These are phyloP conservation scores for Percopsis transmontana DNA, from an alignment of 2,113 vertebrate genomes.

Conservation along the genomic window DNA sequence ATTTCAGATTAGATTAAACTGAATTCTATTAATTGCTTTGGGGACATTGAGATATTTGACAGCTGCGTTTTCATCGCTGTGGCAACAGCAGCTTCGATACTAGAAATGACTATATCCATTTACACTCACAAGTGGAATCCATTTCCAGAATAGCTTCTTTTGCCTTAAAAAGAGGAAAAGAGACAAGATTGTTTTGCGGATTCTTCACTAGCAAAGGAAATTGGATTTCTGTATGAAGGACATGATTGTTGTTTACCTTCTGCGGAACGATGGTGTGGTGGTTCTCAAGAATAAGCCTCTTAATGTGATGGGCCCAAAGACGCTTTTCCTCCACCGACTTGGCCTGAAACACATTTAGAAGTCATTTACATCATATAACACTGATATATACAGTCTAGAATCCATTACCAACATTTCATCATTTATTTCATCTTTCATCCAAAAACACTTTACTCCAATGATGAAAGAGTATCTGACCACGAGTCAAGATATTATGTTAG, in stretches of 20 bases:
- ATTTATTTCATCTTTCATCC: too few species aligned
- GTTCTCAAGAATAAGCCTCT: constrained; percentile 95
- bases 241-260: constrained; percentile 75
- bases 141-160: constrained; percentile 92
- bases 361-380: not conserved
- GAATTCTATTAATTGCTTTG: too few species aligned
- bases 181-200: not conserved
- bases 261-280: constrained; percentile 91
- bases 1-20: not conserved
- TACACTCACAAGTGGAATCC: constrained; percentile 87
- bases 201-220: not conserved
- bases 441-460: too few species aligned
- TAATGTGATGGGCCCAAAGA: constrained; percentile 92
- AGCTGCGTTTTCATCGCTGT: constrained; percentile 32
- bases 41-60: not conserved
- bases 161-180: constrained; percentile 76
- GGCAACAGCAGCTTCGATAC: constrained; percentile 18
- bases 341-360: constrained; percentile 74
- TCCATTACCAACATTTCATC: too few species aligned
- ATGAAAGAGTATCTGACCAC: too few species aligned
- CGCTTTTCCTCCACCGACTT: constrained; percentile 91
- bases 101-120: constrained; percentile 4
- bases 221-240: not conserved
- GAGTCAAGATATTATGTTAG: too few species aligned
- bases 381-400: not conserved